Evolutionary conservation across 2,113 vertebrate genomes (phyloP), one percentile per base, ranked within the genome.

Genomic region (Eptesicus fuscus): DNA sequence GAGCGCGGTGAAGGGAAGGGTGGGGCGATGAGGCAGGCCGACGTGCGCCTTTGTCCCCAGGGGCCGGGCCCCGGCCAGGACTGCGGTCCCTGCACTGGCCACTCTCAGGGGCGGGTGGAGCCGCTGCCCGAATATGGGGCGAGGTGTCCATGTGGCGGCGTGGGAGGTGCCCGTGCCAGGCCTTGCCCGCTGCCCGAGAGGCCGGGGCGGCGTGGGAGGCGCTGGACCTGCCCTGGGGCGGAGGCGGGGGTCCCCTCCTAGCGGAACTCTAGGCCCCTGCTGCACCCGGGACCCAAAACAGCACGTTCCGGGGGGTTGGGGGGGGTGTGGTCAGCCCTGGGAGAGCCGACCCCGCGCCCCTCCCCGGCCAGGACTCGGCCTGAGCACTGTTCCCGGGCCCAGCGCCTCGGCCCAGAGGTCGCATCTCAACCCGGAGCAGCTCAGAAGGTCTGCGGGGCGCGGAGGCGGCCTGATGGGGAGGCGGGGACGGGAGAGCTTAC

Each of bases 201-300:
- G 59, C 83, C 51, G 20, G 30, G 14, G 4, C 10, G 82, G 17
- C 67, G 59, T 7, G 40, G 56, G 49, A 44, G 76, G 42, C 40
- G 12, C 63, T 40, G 59, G 79, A 61, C 47, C 35, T 49, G 67
- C 30, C 37, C 40, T 25, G 20, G 35, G 47, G n/a, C 32, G 82
- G 67, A 95, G 95, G 90, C 53, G 80, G 90, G 77, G 47, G 80
- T 20, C 25, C 80, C 83, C 90, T 56, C 73, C 83, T 96, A 94
- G 94, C 96, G 96, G 85, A 87, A 61, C 79, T 85, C 77, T 87
- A 51, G 90, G 84, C 76, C 69, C 51, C 51, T 5, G 25, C 4
- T 86, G 63, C 53, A 61, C 71, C 47, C 4, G 4, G n/a, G 25
- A 82, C 63, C 70, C 51, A 22, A 95, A 96, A 95, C 89, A 97